Base-by-base conservation (phyloP, 2,113 vertebrate genomes). In the Corvus hawaiiensis region DNA sequence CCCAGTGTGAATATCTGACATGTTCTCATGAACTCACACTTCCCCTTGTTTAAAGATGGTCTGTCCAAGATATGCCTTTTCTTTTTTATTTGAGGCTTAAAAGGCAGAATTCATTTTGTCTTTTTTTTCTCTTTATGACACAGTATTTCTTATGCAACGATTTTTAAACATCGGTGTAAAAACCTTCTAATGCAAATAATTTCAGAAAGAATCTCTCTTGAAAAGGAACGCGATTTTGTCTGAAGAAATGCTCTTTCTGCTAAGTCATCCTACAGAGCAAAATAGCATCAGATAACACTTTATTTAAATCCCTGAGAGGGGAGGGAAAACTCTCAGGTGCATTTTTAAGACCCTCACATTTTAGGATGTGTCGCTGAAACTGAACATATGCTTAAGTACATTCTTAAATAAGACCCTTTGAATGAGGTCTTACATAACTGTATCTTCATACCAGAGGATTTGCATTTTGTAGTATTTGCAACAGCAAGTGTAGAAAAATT, bases 221-320 rank as follows among this genome's bases (percentile, higher is more conserved):
- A 51, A 93, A 90, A 93, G 27, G 44, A 79, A n/a, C 3, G 0
- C 16, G 54, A 76, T 96, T 89, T 90, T 95, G 49, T 71, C 69
- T 94, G 90, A 55, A 94, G 76, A 92, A 76, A 49, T 46, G 46
- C 35, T 89, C 43, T 90, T 90, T 95, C 83, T 96, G 89, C 93
- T 94, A 94, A 96, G 94, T 97, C 95, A 95, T 95, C 77, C 83
- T 91, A 84, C 41, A 79, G 27, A 87, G 41, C 56, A 90, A 94
- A 92, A 84, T 43, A 92, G 52, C 68, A 41, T 82, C 72, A 67
- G 55, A 74, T 23, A 77, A 10, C 48, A 17, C 69, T 83, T 87
- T 73, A 83, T 52, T 58, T 49, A 61, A 94, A 80, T 63, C 72
- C 56, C 56, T 63, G 56, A 59, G 59, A 67, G 30, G 32, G 28